Evolutionary conservation across 2,888 invertebrate species (phyloP), one percentile per base, ranked within the genome.

Genomic region (Tachina fera): DNA sequence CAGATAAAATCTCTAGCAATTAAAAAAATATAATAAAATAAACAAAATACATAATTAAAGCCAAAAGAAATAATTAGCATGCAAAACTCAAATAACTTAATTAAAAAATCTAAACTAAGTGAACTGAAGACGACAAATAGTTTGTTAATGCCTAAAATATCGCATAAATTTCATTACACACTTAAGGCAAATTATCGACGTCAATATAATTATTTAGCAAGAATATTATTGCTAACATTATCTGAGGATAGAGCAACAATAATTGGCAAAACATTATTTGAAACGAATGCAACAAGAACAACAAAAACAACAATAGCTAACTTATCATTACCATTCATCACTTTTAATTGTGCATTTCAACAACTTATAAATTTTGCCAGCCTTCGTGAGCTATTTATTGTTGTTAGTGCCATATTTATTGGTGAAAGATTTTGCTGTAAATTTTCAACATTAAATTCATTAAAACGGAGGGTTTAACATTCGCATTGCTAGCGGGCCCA

Each of bases 381-480:
- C 14, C 14, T 51, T 3, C 22, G 56, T 65, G 47, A 19, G 41
- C 68, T 60, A 31, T 45, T 45, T 70, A 56, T 16, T 39, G 60
- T 16, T 76, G 56, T 41, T 43, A n/a, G n/a, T 45, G 53, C 1
- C 16, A 19, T 3, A 14, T 16, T 51, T 43, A 10, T 47, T 39
- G 45, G 2, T 10, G n/a, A 19, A 13, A 13, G 86, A 86, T 88
- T 89, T 88, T 88, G 88, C 58, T 83, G 87, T 81, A 83, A 88
- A 88, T 68, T 61, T 87, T 90, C 88, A 91, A 91, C 89, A 91
- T 91, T 91, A 90, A 91, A 90, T 89, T 91, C 90, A 89, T 90
- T 92, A 92, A 92, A 90, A 92, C 92, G 92, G 92, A 92, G 92
- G 92, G 92, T 91, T 88, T 92, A 92, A 92, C 92, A 90, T 92